Conservation (phyloP, 2,888 invertebrate genomes). For the Brachynemurus nebulosus region DNA sequence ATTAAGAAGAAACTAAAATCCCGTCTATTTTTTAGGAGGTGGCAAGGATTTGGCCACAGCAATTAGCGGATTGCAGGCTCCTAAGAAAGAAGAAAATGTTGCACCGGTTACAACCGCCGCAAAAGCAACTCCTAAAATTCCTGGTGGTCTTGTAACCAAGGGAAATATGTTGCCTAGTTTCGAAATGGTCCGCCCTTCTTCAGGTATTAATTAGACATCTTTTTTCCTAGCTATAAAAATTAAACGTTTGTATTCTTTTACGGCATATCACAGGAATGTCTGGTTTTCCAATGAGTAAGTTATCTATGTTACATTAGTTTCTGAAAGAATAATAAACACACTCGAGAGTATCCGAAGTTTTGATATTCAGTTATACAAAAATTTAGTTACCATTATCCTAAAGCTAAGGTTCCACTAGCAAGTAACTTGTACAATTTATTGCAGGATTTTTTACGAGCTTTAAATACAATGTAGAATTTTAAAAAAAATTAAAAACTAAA, state of each 20-base stretch:
- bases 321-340: not conserved
- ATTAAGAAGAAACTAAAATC: conserved; percentile 2
- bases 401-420: too few species aligned
- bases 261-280: not conserved
- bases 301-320: too few species aligned
- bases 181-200: conserved; percentile 40
- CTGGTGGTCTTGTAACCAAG: conserved; percentile 35
- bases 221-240: too few species aligned
- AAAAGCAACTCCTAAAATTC: conserved; percentile 27
- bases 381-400: too few species aligned
- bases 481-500: too few species aligned
- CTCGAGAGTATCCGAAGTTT: too few species aligned
- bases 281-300: conserved; percentile 10
- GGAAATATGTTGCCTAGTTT: conserved; percentile 33
- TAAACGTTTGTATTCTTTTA: conserved; percentile 11
- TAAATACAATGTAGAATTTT: too few species aligned
- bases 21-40: conserved; percentile 45
- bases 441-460: too few species aligned
- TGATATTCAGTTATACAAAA: too few species aligned
- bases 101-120: conserved; percentile 18
- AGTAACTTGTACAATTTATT: too few species aligned
- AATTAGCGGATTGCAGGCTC: conserved; percentile 43
- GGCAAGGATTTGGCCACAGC: conserved; percentile 78
- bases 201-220: too few species aligned
- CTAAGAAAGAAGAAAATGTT: conserved; percentile 36